Base-by-base conservation (phyloP, 2,888 invertebrate species). In the Leistus spinibarbis region DNA sequence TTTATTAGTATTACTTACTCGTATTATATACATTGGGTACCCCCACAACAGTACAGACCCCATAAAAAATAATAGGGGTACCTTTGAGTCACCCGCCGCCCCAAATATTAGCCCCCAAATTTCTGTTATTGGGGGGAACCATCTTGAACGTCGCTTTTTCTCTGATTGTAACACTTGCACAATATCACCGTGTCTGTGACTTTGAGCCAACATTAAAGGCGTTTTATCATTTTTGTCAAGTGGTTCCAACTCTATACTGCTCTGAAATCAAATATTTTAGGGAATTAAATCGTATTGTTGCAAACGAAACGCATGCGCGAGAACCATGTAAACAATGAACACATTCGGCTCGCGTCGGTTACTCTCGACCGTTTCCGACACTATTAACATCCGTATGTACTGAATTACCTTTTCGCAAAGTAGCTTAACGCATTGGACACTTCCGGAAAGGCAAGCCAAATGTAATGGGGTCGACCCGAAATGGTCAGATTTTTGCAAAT, bases 211-310 rank as follows among this genome's bases (percentile, higher is more conserved):
- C 91, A 95, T 94, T 40, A 96, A 86, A 0, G 97, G 97, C 0
- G 96, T 97, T 86, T 96, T 96, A 2, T 95, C 95, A 85, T 97
- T 96, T 84, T 96, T 96, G 82, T 97, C 97, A 10, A 93, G 89
- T 0, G 95, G 93, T 81, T 95, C 94, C 75, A 97, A 85, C 81
- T 96, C 95, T 24, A 96, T 92, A 83, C 94, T 94, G 76, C 95
- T 95, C 91, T 93, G 62, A 62, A 66, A 72, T 54, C 54, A 54
- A 9, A 54, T 71, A 71, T n/a, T n/a, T n/a, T 56, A 71, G 65
- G 20, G 64, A 7, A 65, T 20, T 54, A 22, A 13, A 23, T 13
- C 53, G 53, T 54, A 9, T n/a, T 69, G 23, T 69, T 53, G 19
- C 13, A 54, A 65, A 19, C n/a, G 16, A 23, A 56, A 54, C 19